These are phyloP conservation scores for Chydorus sphaericus DNA, from an alignment of 2,888 invertebrate species.

Conservation along the genomic window DNA sequence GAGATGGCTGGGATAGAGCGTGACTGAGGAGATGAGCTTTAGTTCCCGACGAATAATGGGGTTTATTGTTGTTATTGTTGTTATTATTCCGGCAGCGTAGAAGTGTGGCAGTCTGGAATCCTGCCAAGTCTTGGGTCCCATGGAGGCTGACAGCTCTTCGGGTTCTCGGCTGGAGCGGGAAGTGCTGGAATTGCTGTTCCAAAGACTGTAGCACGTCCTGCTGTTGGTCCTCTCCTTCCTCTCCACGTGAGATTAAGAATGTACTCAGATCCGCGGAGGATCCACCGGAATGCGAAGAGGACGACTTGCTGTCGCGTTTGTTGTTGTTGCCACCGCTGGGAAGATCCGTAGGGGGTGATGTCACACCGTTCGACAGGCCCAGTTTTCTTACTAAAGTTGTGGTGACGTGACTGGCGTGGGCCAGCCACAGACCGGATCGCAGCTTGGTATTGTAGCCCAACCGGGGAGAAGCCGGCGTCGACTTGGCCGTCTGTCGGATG, in stretches of 20 bases:
- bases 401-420: constrained; percentile 12
- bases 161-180: constrained; percentile 5
- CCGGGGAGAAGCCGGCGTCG: not conserved
- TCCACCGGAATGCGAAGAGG: not conserved
- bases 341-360: not conserved
- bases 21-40: not conserved
- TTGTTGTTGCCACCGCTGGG: not conserved
- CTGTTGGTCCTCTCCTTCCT: not conserved
- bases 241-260: not conserved
- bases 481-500: not conserved
- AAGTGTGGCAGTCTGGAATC: not conserved
- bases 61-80: no score
- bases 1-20: not conserved
- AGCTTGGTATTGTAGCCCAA: not conserved
- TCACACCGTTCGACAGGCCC: not conserved
- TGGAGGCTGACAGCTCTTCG: constrained; percentile 6
- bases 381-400: constrained; percentile 3
- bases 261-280: not conserved
- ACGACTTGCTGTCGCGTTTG: not conserved
- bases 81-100: not conserved
- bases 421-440: constrained; percentile 5
- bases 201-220: constrained; percentile 3
- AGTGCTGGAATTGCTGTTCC: constrained; percentile 8
- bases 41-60: no score
- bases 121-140: constrained; percentile 8